Conservation (phyloP, 2,113 vertebrate species). For the Lutjanus erythropterus region DNA sequence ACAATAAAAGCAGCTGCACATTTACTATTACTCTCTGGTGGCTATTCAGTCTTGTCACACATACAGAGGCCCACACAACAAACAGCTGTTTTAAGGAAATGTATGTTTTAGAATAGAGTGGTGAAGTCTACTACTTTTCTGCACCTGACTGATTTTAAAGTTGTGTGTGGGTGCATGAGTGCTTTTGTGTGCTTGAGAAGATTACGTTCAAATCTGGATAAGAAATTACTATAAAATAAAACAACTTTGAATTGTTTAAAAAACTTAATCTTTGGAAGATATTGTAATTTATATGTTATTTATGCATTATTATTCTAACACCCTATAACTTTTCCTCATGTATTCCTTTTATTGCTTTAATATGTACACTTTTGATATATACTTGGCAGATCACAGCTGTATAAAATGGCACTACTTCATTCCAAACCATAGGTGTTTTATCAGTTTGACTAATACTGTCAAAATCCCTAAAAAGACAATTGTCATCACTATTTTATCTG, state of each 20-base stretch:
- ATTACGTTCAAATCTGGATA: background rate
- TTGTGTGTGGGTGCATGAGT: background rate
- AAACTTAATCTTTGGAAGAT: background rate
- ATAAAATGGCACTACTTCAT: constrained; percentile 37
- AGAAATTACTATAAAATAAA: background rate
- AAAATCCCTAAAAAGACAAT: constrained; percentile 79
- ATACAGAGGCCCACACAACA: constrained; percentile 46
- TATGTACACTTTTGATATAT: background rate
- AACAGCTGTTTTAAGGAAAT: constrained; percentile 52
- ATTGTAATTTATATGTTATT: background rate
- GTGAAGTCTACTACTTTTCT: constrained; percentile 9
- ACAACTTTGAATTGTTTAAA: background rate
- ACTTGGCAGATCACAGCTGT: constrained; percentile 26
- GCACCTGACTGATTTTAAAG: constrained; percentile 4
- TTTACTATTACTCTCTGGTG: constrained; percentile 82
- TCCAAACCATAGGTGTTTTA: constrained; percentile 50
- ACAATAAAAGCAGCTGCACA: constrained; percentile 78
- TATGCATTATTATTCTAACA: background rate
- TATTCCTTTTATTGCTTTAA: constrained; percentile 1
- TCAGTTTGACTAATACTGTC: constrained; percentile 72
- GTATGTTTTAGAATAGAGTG: constrained; percentile 19
- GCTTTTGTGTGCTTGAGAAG: background rate
- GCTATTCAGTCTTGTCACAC: constrained; percentile 76
- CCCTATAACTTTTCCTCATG: background rate
- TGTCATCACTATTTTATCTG: constrained; percentile 88